A percentile compares a stretch with the other conserved stretches of the same genome.
phyloP scores from a whole-genome alignment of 1,140 invertebrate species.

The Formica exsecta region DNA sequence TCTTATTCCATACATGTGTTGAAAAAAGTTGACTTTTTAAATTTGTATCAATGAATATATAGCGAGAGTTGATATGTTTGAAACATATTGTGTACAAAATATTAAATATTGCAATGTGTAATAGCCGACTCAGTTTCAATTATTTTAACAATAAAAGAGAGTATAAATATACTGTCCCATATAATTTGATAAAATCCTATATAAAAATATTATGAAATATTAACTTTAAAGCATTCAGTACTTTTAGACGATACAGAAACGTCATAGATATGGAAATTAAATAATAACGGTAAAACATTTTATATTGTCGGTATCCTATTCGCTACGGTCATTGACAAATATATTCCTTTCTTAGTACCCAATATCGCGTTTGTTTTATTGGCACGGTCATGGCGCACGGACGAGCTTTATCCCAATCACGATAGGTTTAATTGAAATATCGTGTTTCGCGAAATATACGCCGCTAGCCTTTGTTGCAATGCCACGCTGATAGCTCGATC shows the following conservation, averaged over 20 bases:
- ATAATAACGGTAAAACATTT: constrained; percentile 37
- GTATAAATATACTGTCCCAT: neutral
- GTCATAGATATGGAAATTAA: constrained; percentile 21
- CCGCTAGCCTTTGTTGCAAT: constrained; percentile 56
- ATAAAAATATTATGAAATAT: constrained; percentile 10
- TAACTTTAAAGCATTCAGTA: neutral
- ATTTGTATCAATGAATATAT: constrained; percentile 4
- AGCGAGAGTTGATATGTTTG: neutral
- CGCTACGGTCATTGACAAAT: constrained; percentile 23
- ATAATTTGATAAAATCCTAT: neutral
- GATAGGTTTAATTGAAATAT: constrained; percentile 73
- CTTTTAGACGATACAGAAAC: neutral
- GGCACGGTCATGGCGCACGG: constrained; percentile 38
- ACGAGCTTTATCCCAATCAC: constrained; percentile 52
- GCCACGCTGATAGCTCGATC: constrained; percentile 42
- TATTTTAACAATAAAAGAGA: neutral
- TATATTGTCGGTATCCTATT: constrained; percentile 1
- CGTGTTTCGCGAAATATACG: constrained; percentile 63
- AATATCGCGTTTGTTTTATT: constrained; percentile 64
- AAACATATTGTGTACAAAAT: neutral
- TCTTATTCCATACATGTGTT: constrained; percentile 23
- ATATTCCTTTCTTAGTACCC: constrained; percentile 55
- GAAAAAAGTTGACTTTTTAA: neutral
- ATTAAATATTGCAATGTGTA: neutral
- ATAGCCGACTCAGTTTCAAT: neutral